These are phyloP conservation scores for Drosophila repleta DNA, from an alignment of 1,140 invertebrate species.

Conservation along the genomic window DNA sequence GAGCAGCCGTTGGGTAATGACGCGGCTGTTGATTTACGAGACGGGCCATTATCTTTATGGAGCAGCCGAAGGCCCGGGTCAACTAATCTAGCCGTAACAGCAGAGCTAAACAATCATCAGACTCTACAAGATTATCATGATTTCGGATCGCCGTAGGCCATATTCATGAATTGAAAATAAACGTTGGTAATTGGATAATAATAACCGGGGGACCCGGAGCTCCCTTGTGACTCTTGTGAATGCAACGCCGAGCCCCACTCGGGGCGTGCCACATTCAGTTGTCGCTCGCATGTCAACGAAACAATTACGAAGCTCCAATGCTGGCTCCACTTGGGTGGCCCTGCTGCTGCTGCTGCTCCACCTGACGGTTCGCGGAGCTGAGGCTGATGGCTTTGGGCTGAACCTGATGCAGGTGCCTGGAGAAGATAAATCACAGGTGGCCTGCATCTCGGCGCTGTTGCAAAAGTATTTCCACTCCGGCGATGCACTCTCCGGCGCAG, in stretches of 20 bases:
- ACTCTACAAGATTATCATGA: constrained; percentile 20
- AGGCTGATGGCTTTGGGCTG: constrained; percentile 56
- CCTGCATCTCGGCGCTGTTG: constrained; percentile 65
- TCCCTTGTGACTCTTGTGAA: constrained; percentile 48
- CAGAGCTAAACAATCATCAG: constrained; percentile 31
- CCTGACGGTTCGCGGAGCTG: background rate
- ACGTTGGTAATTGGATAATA: constrained; percentile 72
- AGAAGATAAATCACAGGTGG: constrained; percentile 46
- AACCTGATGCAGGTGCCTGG: constrained; percentile 63
- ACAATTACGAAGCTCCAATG: constrained; percentile 22
- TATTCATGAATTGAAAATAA: constrained; percentile 65
- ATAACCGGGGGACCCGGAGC: constrained; percentile 33
- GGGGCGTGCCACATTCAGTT: constrained; percentile 64
- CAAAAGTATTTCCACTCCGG: constrained; percentile 72
- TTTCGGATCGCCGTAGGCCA: constrained; percentile 33
- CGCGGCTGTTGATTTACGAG: background rate
- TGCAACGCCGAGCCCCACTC: constrained; percentile 8
- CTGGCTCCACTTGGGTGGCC: constrained; percentile 8
- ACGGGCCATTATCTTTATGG: background rate
- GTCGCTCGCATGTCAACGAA: constrained; percentile 51
- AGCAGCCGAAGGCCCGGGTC: background rate
- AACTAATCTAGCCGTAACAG: background rate
- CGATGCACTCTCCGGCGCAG: constrained; percentile 61
- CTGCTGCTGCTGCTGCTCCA: constrained; percentile 31
- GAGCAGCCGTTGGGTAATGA: background rate